phyloP scores from a whole-genome alignment of 2,888 invertebrate genomes.

The Plutella xylostella region DNA sequence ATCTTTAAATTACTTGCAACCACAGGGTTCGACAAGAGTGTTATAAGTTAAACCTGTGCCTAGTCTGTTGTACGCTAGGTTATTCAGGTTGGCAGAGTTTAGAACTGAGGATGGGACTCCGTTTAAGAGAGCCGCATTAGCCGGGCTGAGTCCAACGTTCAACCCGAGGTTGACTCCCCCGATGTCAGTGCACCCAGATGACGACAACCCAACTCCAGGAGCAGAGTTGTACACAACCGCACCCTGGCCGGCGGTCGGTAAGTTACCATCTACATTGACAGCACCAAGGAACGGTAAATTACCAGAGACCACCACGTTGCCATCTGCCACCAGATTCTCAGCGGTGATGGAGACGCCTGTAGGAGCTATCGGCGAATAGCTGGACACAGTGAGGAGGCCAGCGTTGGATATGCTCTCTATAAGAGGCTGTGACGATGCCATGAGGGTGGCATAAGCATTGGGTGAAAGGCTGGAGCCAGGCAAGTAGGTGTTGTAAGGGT shows the following conservation, averaged over 20 bases:
- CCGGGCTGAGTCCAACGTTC: neutral
- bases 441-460: neutral
- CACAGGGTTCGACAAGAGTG: no score
- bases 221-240: neutral
- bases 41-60: no score
- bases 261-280: neutral
- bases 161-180: neutral
- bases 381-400: neutral
- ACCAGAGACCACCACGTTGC: neutral
- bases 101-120: no score
- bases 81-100: no score
- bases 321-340: neutral
- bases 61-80: no score
- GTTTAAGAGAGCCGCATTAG: no score
- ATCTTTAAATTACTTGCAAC: no score
- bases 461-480: no score
- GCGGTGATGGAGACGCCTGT: neutral
- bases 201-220: neutral
- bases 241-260: constrained; percentile 1
- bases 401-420: neutral
- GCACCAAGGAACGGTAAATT: constrained; percentile 1
- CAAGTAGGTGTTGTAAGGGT: no score
- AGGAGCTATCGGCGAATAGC: neutral
- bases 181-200: neutral
- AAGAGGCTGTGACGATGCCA: neutral